These are phyloP conservation scores for Drosophila dunni DNA, from an alignment of 1,140 invertebrate species.

Conservation along the genomic window DNA sequence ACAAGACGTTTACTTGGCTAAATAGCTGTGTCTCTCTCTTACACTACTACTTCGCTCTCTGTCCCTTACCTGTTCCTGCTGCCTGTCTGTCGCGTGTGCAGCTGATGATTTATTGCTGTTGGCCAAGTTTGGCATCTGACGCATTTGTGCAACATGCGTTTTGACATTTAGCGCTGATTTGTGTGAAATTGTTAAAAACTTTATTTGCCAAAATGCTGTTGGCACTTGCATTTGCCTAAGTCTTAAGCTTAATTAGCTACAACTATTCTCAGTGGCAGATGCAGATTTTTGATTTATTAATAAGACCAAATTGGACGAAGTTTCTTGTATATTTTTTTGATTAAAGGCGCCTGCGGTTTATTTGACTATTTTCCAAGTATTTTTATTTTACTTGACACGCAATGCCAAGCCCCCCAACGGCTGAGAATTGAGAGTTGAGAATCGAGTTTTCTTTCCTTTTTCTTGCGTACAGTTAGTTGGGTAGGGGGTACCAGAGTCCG, in stretches of 20 bases:
- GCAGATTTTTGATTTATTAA: constrained; percentile 75
- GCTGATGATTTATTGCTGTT: constrained; percentile 75
- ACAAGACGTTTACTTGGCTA: constrained; percentile 13
- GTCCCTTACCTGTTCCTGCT: not conserved
- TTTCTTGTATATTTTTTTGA: constrained; percentile 7
- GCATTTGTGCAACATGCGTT: constrained; percentile 83
- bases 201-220: constrained; percentile 17
- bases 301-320: constrained; percentile 52
- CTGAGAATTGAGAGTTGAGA: constrained; percentile 21
- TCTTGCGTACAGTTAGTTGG: too few relatives aligned
- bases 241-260: constrained; percentile 43
- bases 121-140: constrained; percentile 76
- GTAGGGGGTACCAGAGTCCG: not conserved
- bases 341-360: constrained; percentile 61
- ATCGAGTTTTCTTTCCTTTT: constrained; percentile 51
- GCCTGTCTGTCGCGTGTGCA: constrained; percentile 2
- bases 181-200: constrained; percentile 71
- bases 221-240: not conserved
- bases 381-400: constrained; percentile 49
- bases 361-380: constrained; percentile 36
- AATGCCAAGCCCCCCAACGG: constrained; percentile 56
- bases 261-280: constrained; percentile 42
- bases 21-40: not conserved
- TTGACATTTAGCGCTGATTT: constrained; percentile 82
- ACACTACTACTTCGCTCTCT: constrained; percentile 5